A percentile compares a stretch with the other conserved stretches of the same genome.
phyloP scores from a whole-genome alignment of 1,140 invertebrate genomes.

The Phortica variegata region DNA sequence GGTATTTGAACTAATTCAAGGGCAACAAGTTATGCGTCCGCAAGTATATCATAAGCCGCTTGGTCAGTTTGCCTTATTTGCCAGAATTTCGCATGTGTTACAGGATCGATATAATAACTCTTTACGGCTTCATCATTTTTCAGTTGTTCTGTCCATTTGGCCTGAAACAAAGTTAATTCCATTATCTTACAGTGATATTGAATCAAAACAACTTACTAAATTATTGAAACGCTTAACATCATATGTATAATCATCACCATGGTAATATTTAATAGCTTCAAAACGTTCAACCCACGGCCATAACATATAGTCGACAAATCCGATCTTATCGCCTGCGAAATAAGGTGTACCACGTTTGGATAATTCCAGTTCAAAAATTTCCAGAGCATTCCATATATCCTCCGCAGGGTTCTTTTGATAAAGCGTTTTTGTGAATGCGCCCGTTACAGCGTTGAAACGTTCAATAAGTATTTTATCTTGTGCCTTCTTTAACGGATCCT shows the following conservation, averaged over 20 bases:
- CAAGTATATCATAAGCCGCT: slow-evolving; percentile 27
- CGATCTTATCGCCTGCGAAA: slow-evolving; percentile 69
- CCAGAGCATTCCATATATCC: slow-evolving; percentile 58
- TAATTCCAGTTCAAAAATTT: slow-evolving; percentile 69
- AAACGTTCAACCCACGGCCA: slow-evolving; percentile 83
- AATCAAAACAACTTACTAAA: slow-evolving; percentile 28
- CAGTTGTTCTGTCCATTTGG: slow-evolving; percentile 18
- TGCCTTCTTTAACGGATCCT: slow-evolving; percentile 72
- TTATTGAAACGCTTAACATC: slow-evolving; percentile 26
- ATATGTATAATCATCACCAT: slow-evolving; percentile 25
- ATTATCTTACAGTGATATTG: too few relatives aligned
- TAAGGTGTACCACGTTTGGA: slow-evolving; percentile 64
- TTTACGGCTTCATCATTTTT: slow-evolving; percentile 25
- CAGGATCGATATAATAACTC: slow-evolving; percentile 17
- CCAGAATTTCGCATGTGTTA: too few relatives aligned
- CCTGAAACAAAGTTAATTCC: neutral
- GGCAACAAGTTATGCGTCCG: too few relatives aligned
- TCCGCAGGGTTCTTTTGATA: slow-evolving; percentile 2
- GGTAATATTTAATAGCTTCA: slow-evolving; percentile 3
- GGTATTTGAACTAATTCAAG: too few relatives aligned
- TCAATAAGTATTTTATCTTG: slow-evolving; percentile 77
- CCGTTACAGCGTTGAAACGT: slow-evolving; percentile 57
- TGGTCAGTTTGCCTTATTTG: too few relatives aligned
- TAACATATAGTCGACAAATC: slow-evolving; percentile 82
- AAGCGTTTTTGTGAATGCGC: slow-evolving; percentile 21